Evolutionary conservation across 2,888 invertebrate genomes (phyloP).

Genomic region (Clistopyga incitator): DNA sequence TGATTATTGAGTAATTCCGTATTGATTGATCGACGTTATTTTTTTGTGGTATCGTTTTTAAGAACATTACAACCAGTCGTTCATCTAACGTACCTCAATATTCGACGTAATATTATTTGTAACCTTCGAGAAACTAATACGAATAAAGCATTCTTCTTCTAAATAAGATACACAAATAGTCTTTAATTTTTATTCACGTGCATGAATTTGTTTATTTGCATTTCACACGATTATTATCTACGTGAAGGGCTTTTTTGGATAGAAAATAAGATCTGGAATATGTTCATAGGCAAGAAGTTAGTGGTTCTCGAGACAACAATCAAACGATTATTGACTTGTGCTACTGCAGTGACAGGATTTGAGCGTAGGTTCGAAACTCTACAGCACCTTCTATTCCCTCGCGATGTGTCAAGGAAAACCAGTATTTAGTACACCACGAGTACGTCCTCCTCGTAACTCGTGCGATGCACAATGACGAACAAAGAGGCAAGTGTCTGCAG

Average conservation of each 20-base stretch:
- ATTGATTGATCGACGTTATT: too few relatives aligned
- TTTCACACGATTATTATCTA: too few relatives aligned
- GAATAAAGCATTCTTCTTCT: too few relatives aligned
- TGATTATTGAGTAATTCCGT: too few relatives aligned
- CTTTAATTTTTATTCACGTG: too few relatives aligned
- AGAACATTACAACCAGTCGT: too few relatives aligned
- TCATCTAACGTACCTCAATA: too few relatives aligned
- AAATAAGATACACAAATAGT: too few relatives aligned
- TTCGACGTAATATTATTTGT: too few relatives aligned
- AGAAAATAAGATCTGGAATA: background rate
- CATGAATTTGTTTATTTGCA: too few relatives aligned
- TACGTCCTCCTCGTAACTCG: constrained; percentile 49
- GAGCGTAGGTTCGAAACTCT: constrained; percentile 61
- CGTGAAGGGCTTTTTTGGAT: background rate
- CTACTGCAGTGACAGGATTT: constrained; percentile 18
- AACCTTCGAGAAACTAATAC: too few relatives aligned
- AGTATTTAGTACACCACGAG: constrained; percentile 61
- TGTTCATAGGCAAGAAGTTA: background rate
- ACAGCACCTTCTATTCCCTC: constrained; percentile 39
- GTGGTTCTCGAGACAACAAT: background rate
- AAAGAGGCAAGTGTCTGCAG: constrained; percentile 15
- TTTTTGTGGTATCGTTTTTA: too few relatives aligned
- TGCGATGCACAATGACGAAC: constrained; percentile 36
- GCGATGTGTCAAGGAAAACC: constrained; percentile 78
- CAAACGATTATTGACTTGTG: background rate